Base-by-base conservation (phyloP, 2,113 vertebrate species). In the Nothobranchius kuhntae region DNA sequence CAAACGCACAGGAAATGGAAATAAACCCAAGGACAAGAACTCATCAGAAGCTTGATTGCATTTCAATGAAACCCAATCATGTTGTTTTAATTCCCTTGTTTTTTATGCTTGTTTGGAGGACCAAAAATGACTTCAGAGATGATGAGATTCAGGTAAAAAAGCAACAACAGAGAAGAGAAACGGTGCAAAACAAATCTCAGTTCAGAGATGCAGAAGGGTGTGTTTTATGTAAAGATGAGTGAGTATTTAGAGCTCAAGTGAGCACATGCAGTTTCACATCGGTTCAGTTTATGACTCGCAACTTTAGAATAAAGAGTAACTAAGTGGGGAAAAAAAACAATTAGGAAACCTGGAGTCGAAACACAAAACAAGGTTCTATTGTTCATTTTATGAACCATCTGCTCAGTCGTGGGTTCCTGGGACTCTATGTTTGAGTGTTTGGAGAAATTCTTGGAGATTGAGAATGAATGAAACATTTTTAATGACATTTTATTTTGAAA, bases 11-110 rank as follows among this genome's bases (percentile, higher is more conserved):
- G 40, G 45, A 73, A 77, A 67, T 81, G 62, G 75, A 57, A 77
- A 42, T 76, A 30, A 57, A 73, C 77, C 7, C 74, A 48, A 86
- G 59, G 78, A 80, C 44, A 68, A 67, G 53, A 71, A 68, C 56
- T 83, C 68, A 83, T 89, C 78, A 80, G 73, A 75, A 73, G 74
- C 75, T 79, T 80, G 75, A 80, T 73, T 81, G 73, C 62, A 68
- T 86, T 85, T 87, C 60, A 77, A 40, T 71, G 60, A 60, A 73
- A 85, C 87, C 77, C 78, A 76, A 72, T 83, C 71, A 61, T 53
- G 70, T 76, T 9, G 36, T 85, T 85, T 83, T 65, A 78, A 56
- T 73, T 78, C 73, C 66, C 78, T 4, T 59, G 54, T 65, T 71
- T 68, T 69, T 83, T 44, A 48, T 68, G 66, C 74, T 75, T 78